A percentile compares a stretch with the other conserved stretches of the same genome.
Conservation (phyloP, 2,113 vertebrate species). For the Sterrhoptilus dennistouni region DNA sequence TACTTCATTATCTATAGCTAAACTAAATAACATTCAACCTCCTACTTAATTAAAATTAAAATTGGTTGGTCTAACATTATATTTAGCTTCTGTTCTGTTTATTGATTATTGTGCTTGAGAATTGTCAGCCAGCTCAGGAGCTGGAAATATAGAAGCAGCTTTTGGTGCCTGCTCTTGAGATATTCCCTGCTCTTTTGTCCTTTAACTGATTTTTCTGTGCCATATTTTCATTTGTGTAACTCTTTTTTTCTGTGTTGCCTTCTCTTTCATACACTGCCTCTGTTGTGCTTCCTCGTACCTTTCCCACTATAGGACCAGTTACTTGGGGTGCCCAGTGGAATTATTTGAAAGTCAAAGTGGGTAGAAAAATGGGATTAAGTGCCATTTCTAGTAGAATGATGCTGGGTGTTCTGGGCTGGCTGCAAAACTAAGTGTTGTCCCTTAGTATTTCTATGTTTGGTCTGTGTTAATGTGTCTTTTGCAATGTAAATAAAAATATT, state of each 20-base stretch:
- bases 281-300: neutral
- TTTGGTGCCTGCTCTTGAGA: neutral
- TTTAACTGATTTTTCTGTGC: neutral
- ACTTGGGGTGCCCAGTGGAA: neutral
- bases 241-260: neutral
- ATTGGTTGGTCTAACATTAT: neutral
- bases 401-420: neutral
- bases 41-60: neutral
- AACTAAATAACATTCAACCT: neutral
- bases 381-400: rapidly evolving
- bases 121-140: neutral
- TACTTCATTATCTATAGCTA: neutral
- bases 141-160: neutral
- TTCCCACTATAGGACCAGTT: neutral
- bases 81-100: neutral
- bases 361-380: neutral
- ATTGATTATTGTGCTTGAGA: neutral
- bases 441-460: neutral
- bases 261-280: neutral
- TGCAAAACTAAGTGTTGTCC: neutral
- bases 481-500: neutral
- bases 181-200: neutral
- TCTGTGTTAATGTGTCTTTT: neutral
- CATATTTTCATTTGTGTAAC: neutral
- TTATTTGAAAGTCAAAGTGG: neutral